phyloP scores from a whole-genome alignment of 1,140 invertebrate species.

The Lepidurus couesii region DNA sequence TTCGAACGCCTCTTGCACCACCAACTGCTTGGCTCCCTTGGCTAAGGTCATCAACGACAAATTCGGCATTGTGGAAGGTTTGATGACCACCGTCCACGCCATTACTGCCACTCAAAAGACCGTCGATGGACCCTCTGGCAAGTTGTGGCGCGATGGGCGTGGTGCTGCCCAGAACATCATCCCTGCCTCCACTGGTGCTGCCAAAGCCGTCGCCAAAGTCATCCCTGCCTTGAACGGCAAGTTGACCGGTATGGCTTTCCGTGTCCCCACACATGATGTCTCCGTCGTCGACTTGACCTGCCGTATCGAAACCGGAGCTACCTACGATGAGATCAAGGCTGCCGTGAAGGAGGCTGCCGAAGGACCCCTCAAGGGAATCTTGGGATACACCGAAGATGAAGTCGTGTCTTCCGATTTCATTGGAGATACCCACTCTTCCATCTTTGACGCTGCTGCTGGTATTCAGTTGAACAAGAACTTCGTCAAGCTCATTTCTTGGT shows the following conservation, averaged over 20 bases:
- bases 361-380: constrained; percentile 74
- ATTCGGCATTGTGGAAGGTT: constrained; percentile 89
- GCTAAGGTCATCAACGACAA: constrained; percentile 95
- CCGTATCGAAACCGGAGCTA: constrained; percentile 53
- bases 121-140: constrained; percentile 91
- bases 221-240: constrained; percentile 91
- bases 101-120: constrained; percentile 96
- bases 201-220: constrained; percentile 96
- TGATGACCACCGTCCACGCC: constrained; percentile 99
- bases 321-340: constrained; percentile 82
- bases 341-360: constrained; percentile 81
- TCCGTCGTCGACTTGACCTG: constrained; percentile 97
- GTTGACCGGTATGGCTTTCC: constrained; percentile 97
- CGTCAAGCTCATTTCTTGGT: constrained; percentile 84
- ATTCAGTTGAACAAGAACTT: constrained; percentile 84
- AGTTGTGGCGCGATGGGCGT: constrained; percentile 91
- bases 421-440: constrained; percentile 74
- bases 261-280: constrained; percentile 91
- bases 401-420: constrained; percentile 90
- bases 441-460: constrained; percentile 92
- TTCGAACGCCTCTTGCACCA: constrained; percentile 97
- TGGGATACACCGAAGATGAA: constrained; percentile 90
- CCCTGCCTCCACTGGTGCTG: constrained; percentile 93
- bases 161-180: constrained; percentile 96
- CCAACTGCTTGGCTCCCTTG: constrained; percentile 96